Evolutionary conservation across 2,113 vertebrate genomes (phyloP).

Genomic region (Macheiramphus alcinus): DNA sequence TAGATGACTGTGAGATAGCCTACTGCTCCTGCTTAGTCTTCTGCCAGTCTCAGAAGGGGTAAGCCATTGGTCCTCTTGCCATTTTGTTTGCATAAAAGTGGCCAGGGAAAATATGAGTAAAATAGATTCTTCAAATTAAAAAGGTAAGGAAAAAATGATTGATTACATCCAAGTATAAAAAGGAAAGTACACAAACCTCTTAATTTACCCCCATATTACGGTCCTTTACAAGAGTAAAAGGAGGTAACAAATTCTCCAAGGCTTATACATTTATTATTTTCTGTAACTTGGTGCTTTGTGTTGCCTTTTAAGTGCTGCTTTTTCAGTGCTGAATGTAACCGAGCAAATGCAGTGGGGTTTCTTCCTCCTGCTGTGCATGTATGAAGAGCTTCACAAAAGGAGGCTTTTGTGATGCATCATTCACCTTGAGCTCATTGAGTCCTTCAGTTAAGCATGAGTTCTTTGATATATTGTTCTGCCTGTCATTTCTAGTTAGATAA

Average conservation of each 20-base stretch:
- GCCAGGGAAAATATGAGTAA: not conserved
- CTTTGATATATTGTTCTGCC: not conserved
- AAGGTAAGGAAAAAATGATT: not conserved
- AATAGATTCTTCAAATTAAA: not conserved
- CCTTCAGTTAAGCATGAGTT: not conserved
- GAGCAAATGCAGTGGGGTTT: accelerated
- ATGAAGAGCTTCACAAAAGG: not conserved
- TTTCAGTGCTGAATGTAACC: not conserved
- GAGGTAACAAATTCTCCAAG: not conserved
- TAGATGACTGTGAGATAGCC: not conserved
- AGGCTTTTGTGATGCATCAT: not conserved
- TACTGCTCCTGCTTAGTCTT: not conserved
- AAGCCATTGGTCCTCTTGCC: not conserved
- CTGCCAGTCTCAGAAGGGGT: not conserved
- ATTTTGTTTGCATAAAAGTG: not conserved
- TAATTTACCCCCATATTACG: not conserved
- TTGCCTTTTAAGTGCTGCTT: not conserved
- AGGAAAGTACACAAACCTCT: not conserved
- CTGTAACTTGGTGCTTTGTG: not conserved
- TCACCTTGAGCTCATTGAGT: not conserved
- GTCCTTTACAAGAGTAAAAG: not conserved
- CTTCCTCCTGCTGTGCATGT: not conserved
- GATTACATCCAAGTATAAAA: not conserved
- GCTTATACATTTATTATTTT: not conserved
- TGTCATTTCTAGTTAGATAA: not conserved